These are phyloP conservation scores for Chaenodraco wilsoni DNA, from an alignment of 2,797 vertebrate species.

Conservation along the genomic window DNA sequence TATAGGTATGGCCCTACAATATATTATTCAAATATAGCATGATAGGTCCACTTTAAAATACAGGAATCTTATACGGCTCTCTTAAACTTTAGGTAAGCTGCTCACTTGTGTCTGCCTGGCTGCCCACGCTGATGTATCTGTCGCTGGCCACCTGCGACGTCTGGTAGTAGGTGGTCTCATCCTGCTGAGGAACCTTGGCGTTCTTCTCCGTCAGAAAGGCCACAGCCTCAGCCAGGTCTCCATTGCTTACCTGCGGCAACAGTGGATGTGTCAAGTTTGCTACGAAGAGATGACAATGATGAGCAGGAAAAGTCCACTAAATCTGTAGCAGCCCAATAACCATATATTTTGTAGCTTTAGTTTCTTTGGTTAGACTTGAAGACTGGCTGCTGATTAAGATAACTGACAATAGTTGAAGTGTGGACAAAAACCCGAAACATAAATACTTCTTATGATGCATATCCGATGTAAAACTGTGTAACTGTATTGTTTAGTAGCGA, in stretches of 20 bases:
- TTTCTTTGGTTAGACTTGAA: neutral
- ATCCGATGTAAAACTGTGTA: neutral
- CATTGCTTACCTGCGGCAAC: conserved; percentile 91
- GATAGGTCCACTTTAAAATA: neutral
- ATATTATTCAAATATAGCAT: too few species aligned
- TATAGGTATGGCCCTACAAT: too few species aligned
- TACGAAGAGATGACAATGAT: neutral
- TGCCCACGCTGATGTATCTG: conserved; percentile 97
- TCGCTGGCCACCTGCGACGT: conserved; percentile 94
- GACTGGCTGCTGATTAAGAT: neutral
- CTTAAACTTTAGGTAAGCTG: conserved; percentile 17
- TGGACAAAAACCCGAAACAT: too few species aligned
- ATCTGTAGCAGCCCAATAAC: neutral
- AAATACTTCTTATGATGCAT: too few species aligned
- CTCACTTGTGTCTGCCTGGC: conserved; percentile 97
- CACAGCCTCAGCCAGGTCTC: conserved; percentile 94
- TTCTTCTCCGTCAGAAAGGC: conserved; percentile 96
- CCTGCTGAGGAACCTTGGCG: conserved; percentile 93
- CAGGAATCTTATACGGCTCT: neutral
- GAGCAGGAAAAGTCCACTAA: neutral
- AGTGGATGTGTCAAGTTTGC: neutral
- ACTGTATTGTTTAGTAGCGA: neutral
- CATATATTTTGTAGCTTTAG: neutral
- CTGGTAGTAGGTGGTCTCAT: conserved; percentile 95
- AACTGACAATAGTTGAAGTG: too few species aligned